Evolutionary conservation across 2,113 vertebrate species (phyloP).

Genomic region (Pangasianodon hypophthalmus): DNA sequence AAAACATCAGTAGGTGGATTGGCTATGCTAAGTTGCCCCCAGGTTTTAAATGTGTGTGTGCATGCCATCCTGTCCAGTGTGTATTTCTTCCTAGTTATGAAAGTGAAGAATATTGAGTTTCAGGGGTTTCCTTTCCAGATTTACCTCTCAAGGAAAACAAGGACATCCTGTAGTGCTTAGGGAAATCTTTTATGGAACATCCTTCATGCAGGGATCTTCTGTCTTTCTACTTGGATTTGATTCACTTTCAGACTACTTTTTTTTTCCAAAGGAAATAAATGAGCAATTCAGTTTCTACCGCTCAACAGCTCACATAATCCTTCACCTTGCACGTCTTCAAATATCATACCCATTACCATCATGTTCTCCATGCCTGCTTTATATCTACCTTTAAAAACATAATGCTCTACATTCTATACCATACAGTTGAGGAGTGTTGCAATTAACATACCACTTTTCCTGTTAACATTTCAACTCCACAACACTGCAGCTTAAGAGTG

Average conservation of each 20-base stretch:
- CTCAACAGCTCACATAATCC: background rate
- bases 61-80: background rate
- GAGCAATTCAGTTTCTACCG: background rate
- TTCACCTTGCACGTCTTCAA: background rate
- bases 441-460: background rate
- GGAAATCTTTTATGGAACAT: background rate
- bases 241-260: background rate
- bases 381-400: background rate
- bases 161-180: background rate
- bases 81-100: background rate
- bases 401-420: background rate
- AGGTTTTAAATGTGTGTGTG: background rate
- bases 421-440: background rate
- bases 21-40: background rate
- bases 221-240: background rate
- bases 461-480: constrained; percentile 57
- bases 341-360: background rate
- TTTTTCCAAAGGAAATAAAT: background rate
- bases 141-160: background rate
- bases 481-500: constrained; percentile 45
- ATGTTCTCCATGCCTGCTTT: background rate
- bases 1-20: background rate
- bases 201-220: background rate
- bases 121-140: background rate
- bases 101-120: background rate